A percentile compares a stretch with the other conserved stretches of the same genome.
These are phyloP conservation scores for Cricetomys ansorgei DNA, from an alignment of 2,113 vertebrate genomes.

Conservation along the genomic window DNA sequence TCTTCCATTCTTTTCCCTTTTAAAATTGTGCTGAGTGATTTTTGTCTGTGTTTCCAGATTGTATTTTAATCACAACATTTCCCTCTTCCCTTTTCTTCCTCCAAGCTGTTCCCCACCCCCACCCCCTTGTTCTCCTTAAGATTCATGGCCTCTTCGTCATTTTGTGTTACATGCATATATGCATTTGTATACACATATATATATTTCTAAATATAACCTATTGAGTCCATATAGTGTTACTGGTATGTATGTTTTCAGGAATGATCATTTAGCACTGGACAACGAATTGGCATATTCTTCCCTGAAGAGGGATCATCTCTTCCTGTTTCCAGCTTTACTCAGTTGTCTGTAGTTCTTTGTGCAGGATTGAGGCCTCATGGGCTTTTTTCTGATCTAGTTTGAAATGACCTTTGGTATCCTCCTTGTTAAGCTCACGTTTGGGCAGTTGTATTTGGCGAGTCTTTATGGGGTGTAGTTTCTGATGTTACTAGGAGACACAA, in stretches of 20 bases:
- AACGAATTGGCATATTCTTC: not conserved
- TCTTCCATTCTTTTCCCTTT: not conserved
- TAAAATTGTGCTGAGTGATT: not conserved
- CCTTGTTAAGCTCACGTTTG: not conserved
- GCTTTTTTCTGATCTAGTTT: not conserved
- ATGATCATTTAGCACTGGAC: not conserved
- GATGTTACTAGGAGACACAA: not conserved
- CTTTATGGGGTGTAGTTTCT: not conserved
- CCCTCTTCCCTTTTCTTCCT: not conserved
- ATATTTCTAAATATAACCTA: not conserved
- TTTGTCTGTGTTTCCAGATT: not conserved
- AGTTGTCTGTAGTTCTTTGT: not conserved
- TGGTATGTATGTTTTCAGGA: not conserved
- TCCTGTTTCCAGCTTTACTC: not conserved
- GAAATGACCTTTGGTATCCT: not conserved
- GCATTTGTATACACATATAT: not conserved
- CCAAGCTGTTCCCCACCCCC: not conserved
- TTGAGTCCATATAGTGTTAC: not conserved
- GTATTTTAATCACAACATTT: not conserved
- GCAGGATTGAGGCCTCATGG: not conserved
- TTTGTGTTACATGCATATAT: not conserved
- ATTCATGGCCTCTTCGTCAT: too few relatives aligned
- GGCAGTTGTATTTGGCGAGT: not conserved
- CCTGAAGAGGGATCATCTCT: not conserved
- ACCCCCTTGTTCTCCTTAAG: not conserved